Evolutionary conservation across 1,140 invertebrate genomes (phyloP).

Genomic region (Brachionus asplanchnoidis): DNA sequence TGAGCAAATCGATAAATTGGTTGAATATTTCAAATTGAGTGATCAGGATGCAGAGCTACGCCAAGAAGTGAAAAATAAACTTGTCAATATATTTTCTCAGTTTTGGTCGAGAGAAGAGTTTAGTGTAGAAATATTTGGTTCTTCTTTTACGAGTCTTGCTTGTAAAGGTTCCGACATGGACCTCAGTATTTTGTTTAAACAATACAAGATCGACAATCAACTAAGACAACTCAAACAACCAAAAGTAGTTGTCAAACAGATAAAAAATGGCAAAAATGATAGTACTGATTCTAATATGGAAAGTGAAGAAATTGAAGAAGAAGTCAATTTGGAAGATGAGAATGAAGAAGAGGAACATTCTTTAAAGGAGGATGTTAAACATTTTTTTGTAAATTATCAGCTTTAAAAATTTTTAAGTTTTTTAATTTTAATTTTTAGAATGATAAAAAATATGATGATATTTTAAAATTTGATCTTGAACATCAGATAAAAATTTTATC

Average conservation of each 20-base stretch:
- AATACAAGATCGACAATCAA: slow-evolving; percentile 16
- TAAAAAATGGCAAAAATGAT: slow-evolving; percentile 20
- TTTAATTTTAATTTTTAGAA: not conserved
- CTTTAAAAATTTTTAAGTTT: not conserved
- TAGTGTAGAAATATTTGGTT: not conserved
- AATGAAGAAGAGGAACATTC: not conserved
- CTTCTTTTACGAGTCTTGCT: not conserved
- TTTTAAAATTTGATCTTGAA: slow-evolving; percentile 35
- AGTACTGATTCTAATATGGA: slow-evolving; percentile 23
- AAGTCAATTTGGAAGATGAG: slow-evolving; percentile 14
- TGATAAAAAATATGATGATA: slow-evolving; percentile 37
- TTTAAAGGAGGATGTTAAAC: slow-evolving; percentile 3
- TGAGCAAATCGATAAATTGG: slow-evolving; percentile 14
- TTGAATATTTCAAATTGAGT: not conserved
- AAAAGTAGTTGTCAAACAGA: not conserved
- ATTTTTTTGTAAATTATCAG: slow-evolving; percentile 23
- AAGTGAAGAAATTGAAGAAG: slow-evolving; percentile 31
- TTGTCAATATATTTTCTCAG: not conserved
- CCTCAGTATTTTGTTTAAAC: not conserved
- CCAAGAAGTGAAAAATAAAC: not conserved
- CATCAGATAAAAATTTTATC: slow-evolving; percentile 35
- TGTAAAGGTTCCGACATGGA: slow-evolving; percentile 40
- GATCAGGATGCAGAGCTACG: not conserved
- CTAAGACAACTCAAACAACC: not conserved
- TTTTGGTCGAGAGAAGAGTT: not conserved